A percentile compares a stretch with the other conserved stretches of the same genome.
phyloP scores from a whole-genome alignment of 2,797 vertebrate species.

The Pangasius krempfi region DNA sequence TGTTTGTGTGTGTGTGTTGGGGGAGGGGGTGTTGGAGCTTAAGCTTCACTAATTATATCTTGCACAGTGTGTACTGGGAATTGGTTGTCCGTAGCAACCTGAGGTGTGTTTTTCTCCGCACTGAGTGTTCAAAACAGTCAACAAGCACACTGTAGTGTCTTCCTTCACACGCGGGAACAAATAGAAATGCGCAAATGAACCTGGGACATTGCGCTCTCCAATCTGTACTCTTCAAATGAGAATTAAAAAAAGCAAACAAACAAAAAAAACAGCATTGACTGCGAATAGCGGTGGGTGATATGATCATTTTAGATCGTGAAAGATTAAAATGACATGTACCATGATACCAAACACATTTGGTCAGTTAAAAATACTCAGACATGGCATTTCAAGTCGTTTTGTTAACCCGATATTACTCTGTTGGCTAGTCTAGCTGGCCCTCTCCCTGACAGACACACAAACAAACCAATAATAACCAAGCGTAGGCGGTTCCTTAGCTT shows the following conservation, averaged over 20 bases:
- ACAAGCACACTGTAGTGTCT: conserved; percentile 50
- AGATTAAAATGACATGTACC: not conserved
- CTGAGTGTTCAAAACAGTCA: conserved; percentile 52
- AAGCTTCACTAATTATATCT: conserved; percentile 55
- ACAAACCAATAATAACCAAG: not conserved
- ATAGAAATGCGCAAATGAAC: not conserved
- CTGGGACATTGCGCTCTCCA: not conserved
- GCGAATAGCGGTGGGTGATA: not conserved
- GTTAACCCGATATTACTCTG: not conserved
- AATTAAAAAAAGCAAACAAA: too few relatives aligned
- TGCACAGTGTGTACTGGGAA: conserved; percentile 51
- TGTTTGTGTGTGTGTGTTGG: not conserved
- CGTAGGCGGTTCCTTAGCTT: not conserved
- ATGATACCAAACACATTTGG: not conserved
- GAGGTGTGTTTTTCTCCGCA: conserved; percentile 61
- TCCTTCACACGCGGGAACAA: conserved; percentile 6
- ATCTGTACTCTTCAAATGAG: not conserved
- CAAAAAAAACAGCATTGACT: not conserved
- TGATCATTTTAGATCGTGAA: not conserved
- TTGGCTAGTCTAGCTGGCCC: too few relatives aligned
- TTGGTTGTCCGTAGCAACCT: conserved; percentile 66
- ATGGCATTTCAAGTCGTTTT: not conserved
- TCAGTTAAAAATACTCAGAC: not conserved
- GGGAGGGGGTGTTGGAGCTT: conserved; percentile 5
- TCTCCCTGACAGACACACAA: not conserved